Evolutionary conservation across 2,113 vertebrate species (phyloP).

Genomic region (Gorsachius goisagi): DNA sequence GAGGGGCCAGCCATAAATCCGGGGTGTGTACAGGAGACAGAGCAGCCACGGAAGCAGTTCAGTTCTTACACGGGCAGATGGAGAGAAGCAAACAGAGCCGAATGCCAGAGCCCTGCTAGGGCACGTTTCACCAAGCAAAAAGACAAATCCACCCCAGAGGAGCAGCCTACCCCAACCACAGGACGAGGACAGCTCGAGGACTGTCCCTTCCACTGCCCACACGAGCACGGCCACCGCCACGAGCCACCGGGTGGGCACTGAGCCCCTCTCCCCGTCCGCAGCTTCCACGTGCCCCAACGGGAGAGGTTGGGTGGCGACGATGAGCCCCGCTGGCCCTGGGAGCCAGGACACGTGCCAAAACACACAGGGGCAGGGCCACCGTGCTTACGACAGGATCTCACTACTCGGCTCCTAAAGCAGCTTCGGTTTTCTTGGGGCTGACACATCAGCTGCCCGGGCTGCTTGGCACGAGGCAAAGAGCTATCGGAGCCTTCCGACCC

Average conservation of each 20-base stretch:
- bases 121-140: background rate
- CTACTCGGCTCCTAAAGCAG: background rate
- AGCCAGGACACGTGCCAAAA: background rate
- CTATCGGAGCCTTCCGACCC: background rate
- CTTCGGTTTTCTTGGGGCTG: background rate
- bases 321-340: background rate
- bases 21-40: background rate
- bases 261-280: background rate
- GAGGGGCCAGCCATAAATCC: background rate
- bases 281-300: background rate
- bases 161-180: background rate
- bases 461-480: background rate
- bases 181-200: background rate
- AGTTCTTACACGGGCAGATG: background rate
- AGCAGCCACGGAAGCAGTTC: background rate
- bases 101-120: background rate
- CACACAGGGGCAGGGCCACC: background rate
- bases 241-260: background rate
- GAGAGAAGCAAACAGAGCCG: background rate
- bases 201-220: background rate
- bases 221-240: rapidly evolving
- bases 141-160: background rate
- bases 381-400: background rate
- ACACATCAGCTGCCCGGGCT: background rate
- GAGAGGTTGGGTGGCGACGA: background rate